Conservation (phyloP, 2,113 vertebrate genomes). For the Baryphthengus martii region DNA sequence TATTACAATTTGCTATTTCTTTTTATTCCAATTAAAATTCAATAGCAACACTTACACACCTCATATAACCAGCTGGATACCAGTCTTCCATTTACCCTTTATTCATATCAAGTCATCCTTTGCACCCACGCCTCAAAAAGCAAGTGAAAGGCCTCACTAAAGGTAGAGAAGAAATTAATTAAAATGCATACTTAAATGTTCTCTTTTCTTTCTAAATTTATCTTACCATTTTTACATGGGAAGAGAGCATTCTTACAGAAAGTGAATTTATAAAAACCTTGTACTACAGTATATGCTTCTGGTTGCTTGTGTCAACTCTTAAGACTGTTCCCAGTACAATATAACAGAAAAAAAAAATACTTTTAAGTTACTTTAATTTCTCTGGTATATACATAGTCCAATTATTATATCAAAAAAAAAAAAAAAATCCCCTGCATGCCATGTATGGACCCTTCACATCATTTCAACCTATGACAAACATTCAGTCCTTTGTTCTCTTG, state of each 20-base stretch:
- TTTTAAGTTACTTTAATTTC: slow-evolving; percentile 25
- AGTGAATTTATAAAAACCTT: neutral
- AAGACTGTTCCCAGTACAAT: neutral
- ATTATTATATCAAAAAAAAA: slow-evolving; percentile 1
- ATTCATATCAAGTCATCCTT: neutral
- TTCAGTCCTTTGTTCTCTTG: neutral
- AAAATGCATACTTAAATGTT: neutral
- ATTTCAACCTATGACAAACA: neutral
- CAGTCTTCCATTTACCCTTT: neutral
- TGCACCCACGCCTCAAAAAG: neutral
- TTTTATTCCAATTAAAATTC: neutral
- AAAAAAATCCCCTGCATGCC: neutral
- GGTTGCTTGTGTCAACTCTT: neutral
- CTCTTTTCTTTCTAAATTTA: neutral
- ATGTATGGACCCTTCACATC: neutral
- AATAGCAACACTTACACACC: neutral
- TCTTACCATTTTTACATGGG: neutral
- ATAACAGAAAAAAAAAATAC: neutral
- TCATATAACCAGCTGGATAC: neutral
- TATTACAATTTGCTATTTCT: neutral
- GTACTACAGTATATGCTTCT: neutral
- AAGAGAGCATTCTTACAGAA: neutral
- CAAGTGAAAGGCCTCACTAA: neutral
- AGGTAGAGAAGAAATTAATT: neutral
- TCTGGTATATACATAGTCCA: neutral